Evolutionary conservation across 2,113 vertebrate genomes (phyloP), one percentile per base, ranked within the genome.

Genomic region (Melozone crissalis): DNA sequence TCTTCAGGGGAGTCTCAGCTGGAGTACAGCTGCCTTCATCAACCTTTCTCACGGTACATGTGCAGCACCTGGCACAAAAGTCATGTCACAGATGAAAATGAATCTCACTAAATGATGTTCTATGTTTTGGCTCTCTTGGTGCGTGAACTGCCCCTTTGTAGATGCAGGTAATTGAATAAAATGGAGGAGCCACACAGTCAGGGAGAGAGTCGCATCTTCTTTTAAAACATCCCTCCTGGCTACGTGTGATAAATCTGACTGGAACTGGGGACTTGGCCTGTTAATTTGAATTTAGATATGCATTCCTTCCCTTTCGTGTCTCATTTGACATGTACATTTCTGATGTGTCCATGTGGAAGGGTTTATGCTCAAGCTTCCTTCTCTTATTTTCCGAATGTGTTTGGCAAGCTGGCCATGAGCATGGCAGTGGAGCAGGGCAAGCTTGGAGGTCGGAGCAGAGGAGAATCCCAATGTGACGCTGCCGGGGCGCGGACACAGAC

Each of bases 401-500:
- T 43, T 93, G 85, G 84, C 55, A 62, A 72, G 90, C 77, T 71
- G 66, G 26, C 72, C 46, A 3, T 2, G 78, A 72, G 66, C 37
- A 24, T 4, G 31, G 5, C 24, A 19, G 3, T 52, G 0, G 41
- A 54, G 16, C 21, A 17, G 59, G 9, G 1, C 67, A 39, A 80
- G 89, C 84, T 93, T 91, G 93, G 93, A 97, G 90, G 96, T 57
- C 91, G 75, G 83, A 96, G 89, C 13, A 43, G 92, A 97, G 92
- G 94, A 96, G 97, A 97, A 97, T 97, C 96, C 95, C 97, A 94
- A 84, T 49, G 96, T 97, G 95, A 96, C 20, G 68, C 94, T 91
- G 73, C 84, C 6, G n/a, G 93, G 79, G 89, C 86, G 28, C 24
- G 80, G 91, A 82, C 95, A 76, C 3, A 94, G 97, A 94, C 96